Base-by-base conservation (phyloP, 2,113 vertebrate genomes). In the Zeus faber region DNA sequence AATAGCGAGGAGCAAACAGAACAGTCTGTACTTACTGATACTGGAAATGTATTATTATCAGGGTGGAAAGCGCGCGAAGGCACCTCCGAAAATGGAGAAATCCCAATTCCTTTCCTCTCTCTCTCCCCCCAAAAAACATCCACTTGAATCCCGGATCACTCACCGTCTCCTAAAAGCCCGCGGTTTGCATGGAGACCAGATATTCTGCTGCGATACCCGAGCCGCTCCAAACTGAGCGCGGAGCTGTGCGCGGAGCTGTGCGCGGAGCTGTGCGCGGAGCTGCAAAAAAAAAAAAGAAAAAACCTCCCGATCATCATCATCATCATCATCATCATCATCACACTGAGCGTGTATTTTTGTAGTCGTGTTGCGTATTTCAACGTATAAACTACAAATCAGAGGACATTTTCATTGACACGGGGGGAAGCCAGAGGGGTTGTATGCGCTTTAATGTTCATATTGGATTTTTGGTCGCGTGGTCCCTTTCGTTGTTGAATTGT, bases 301-400 rank as follows among this genome's bases (percentile, higher is more conserved):
- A 50, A 17, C 48, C 33, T 50, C 29, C 59, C 74, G 65, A 67
- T 72, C 64, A n/a, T n/a, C n/a, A n/a, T n/a, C n/a, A n/a, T n/a
- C n/a, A n/a, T n/a, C n/a, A n/a, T n/a, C n/a, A n/a, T n/a, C n/a
- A n/a, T n/a, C n/a, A n/a, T n/a, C n/a, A 81, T 70, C 3, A 21
- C 6, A 67, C 63, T 72, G 58, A 54, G 59, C 76, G 71, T 74
- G 68, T 77, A 70, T 74, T 80, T 83, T 73, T 80, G 67, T 77
- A 77, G 71, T 76, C 82, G 75, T 84, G n/a, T 77, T 76, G 77
- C 77, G 76, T 77, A 79, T 76, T 82, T 68, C 72, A 72, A 80
- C 57, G 79, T 37, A 37, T 72, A 77, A 79, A 82, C 79, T 85
- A 79, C 77, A 80, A 85, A 75, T 77, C 70, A 75, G 74, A 65